A percentile compares a stretch with the other conserved stretches of the same genome.
phyloP scores from a whole-genome alignment of 2,113 vertebrate species.

The Plecturocebus donacophilus region DNA sequence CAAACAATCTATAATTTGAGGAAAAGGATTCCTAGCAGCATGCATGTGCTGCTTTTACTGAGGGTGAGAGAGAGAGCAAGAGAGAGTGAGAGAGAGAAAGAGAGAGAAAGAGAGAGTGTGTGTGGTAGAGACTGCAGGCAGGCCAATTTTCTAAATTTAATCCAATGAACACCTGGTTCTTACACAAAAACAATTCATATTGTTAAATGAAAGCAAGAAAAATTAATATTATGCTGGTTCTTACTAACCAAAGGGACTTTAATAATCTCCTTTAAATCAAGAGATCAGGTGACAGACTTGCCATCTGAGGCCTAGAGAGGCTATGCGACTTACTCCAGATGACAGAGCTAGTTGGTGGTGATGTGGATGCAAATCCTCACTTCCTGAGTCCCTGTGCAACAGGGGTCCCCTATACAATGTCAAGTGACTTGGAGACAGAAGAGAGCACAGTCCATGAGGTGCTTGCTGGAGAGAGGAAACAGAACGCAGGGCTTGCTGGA shows the following conservation, averaged over 20 bases:
- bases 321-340: not conserved
- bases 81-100: too few relatives aligned
- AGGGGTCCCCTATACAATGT: not conserved
- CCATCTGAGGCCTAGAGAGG: not conserved
- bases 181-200: constrained; percentile 70
- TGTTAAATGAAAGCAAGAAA: constrained; percentile 65
- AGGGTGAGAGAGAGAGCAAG: too few relatives aligned
- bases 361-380: not conserved
- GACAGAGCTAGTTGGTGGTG: constrained; percentile 5
- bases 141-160: constrained; percentile 70
- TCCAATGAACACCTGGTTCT: constrained; percentile 51
- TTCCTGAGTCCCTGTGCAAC: not conserved
- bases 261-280: constrained; percentile 38
- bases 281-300: not conserved
- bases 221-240: constrained; percentile 55
- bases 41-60: too few relatives aligned
- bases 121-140: too few relatives aligned
- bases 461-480: not conserved
- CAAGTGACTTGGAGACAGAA: not conserved
- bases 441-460: not conserved
- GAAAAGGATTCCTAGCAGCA: not conserved
- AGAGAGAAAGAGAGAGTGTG: too few relatives aligned
- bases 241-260: constrained; percentile 58
- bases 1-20: not conserved
- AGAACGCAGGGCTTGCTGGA: not conserved